Base-by-base conservation (phyloP, 2,797 vertebrate species). In the Enteromius thamalakanensis region DNA sequence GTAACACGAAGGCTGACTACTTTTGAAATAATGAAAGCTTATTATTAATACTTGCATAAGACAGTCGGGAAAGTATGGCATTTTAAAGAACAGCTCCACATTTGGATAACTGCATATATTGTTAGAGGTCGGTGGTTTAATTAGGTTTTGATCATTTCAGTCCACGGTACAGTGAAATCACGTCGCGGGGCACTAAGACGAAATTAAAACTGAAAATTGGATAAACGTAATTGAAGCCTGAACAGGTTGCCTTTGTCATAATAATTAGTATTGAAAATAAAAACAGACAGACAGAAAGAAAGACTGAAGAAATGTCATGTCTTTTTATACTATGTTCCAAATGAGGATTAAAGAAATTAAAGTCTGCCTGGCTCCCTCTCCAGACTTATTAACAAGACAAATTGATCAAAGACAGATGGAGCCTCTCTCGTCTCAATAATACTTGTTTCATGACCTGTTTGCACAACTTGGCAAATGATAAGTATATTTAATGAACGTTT, bases 341-440 rank as follows among this genome's bases (percentile, higher is more conserved):
- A 88, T 87, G 85, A 85, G 91, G 92, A 94, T 93, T 93, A 90
- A 89, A 90, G 85, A 90, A 91, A 92, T 85, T 88, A 90, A 89
- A 93, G 81, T 87, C 68, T 87, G 87, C 78, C 87, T 84, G 86
- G 84, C 86, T 84, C 79, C 82, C 87, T 90, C 90, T 90, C 85
- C 85, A 82, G 85, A 91, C 89, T 93, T 93, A 93, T 93, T 93
- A 93, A 91, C 89, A 87, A 92, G 89, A 93, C 92, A 92, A 92
- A 93, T 90, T 90, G 88, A 92, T 91, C 82, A 87, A 74, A 89
- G 58, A 19, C 49, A 88, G 79, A 89, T 51, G 62, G 80, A 84
- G 85, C 60, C 65, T 80, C 74, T 81, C 76, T 80, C 75, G 79
- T 86, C 90, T 92, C 89, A 84, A 89, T 88, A 89, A 85, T 81